Evolutionary conservation across 1,140 invertebrate species (phyloP).

Genomic region (Drosophila ohnishii): DNA sequence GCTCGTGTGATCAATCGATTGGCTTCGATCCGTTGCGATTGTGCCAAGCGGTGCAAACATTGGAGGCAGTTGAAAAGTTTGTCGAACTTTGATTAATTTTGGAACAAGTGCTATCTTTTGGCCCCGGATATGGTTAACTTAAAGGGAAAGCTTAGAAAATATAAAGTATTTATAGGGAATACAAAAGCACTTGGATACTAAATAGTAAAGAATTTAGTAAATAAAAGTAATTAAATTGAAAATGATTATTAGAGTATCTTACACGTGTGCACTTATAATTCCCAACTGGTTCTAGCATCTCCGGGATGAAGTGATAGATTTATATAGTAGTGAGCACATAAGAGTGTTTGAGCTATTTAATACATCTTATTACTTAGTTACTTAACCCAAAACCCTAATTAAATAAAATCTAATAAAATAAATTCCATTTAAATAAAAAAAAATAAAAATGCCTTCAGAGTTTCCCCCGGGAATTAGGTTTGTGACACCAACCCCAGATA

Average conservation of each 20-base stretch:
- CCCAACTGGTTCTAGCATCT: too few relatives aligned
- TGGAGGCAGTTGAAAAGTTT: constrained; percentile 42
- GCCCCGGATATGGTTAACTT: background rate
- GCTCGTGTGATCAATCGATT: constrained; percentile 27
- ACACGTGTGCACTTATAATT: too few relatives aligned
- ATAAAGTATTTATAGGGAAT: background rate
- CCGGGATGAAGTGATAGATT: too few relatives aligned
- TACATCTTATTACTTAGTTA: too few relatives aligned
- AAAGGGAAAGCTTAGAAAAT: background rate
- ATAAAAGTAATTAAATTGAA: background rate
- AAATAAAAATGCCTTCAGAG: background rate
- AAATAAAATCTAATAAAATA: background rate
- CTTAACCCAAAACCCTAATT: background rate
- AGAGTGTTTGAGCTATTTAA: too few relatives aligned
- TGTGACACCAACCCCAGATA: constrained; percentile 13
- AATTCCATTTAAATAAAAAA: background rate
- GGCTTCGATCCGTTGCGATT: background rate
- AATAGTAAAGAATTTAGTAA: background rate
- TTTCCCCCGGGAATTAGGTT: constrained; percentile 23
- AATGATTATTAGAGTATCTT: too few relatives aligned
- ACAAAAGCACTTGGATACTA: background rate
- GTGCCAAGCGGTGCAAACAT: background rate
- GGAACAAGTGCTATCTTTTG: background rate
- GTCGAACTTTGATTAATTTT: constrained; percentile 5
- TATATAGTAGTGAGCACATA: too few relatives aligned